Base-by-base conservation (phyloP, 2,797 vertebrate species). In the Mionectes olivaceus region DNA sequence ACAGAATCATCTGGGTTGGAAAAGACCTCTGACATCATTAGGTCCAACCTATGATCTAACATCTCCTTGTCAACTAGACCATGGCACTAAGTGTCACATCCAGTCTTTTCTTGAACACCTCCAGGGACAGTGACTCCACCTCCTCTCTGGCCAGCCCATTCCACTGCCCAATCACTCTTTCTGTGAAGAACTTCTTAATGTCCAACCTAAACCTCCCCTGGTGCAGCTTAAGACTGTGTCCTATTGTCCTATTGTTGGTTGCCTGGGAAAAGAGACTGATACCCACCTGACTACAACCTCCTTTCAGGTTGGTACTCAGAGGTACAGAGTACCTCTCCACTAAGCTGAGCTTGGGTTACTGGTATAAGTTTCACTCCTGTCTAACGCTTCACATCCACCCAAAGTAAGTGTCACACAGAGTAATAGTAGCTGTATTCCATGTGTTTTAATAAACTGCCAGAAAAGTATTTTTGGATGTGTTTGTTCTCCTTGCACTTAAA, bases 401-500 rank as follows among this genome's bases (percentile, higher is more conserved):
- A 8, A 84, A 94, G 50, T 76, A 96, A 87, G 44, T 19, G 74
- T 68, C 63, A 93, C 87, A 89, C 77, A 0, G n/a, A 81, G n/a
- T 55, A 73, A 39, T 61, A 90, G 68, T 87, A 83, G 49, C 81
- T 95, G 91, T 79, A 74, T 84, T 90, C 32, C 71, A 95, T 79
- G 83, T 94, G 61, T 91, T 95, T 96, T 96, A 96, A 96, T 92
- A 93, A 96, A 96, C 61, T 79, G 92, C 88, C 91, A 89, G 86
- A 95, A 97, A 97, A 96, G 95, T 87, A 95, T 61, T 88, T 93
- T 84, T 91, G 88, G 43, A 84, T 82, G 69, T 90, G 73, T 94
- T 80, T 80, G 63, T 79, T 70, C 70, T 88, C 70, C 76, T 57
- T 46, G 35, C 11, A 67, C 75, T 61, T 11, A 64, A 57, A 71